Base-by-base conservation (phyloP, 1,140 invertebrate species). In the Orchesella cincta region DNA sequence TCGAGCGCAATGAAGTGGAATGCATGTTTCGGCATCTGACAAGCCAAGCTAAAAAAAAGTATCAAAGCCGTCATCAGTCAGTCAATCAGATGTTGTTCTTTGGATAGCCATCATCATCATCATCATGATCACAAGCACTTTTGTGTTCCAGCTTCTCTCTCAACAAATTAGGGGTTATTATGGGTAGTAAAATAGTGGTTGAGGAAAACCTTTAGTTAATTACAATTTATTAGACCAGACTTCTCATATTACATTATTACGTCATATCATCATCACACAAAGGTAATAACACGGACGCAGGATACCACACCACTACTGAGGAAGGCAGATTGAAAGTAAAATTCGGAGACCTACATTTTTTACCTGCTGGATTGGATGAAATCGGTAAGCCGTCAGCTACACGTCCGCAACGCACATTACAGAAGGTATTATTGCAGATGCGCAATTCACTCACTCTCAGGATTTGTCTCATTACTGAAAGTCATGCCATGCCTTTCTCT, bases 171-270 rank as follows among this genome's bases (percentile, higher is more conserved):
- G 39, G 70, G 72, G 78, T 79, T 46, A 79, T 79, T 79, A 79
- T 67, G 62, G 71, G 78, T 52, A 52, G 75, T 79, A 79, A 79
- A 78, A 76, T 67, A 16, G 46, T 76, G 34, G 78, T 71, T 46
- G 35, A 76, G 78, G 73, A 79, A 79, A 79, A 79, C n/a, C 72
- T 76, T 73, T 57, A 46, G 51, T 70, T 79, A 79, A 79, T 79
- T 79, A 79, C 78, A 79, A 79, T 79, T 79, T 79, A 79, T 79
- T 79, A 76, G 78, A 52, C 78, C 74, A 51, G 51, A 73, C 70
- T 73, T 46, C 29, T 73, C 23, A 31, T 70, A 26, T 12, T 67
- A n/a, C 62, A 67, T 33, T 46, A 46, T 46, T 67, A 33, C 62
- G 62, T 67, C 62, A 67, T 29, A 33, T 67, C 31, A 67, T 33